phyloP scores from a whole-genome alignment of 2,113 vertebrate species.

The Phylloscopus trochilus region DNA sequence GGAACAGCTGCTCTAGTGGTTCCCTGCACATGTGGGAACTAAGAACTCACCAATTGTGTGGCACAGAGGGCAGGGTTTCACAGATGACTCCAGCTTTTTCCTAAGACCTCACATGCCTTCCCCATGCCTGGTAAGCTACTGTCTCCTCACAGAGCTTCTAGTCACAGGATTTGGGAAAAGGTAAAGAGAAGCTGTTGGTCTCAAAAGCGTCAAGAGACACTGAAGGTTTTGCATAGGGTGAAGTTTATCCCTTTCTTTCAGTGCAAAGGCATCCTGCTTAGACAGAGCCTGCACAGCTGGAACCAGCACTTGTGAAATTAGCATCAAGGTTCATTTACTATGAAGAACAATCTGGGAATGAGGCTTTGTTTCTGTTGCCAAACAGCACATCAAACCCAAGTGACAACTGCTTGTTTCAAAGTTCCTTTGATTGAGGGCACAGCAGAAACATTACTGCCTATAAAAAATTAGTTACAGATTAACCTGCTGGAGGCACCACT shows the following conservation, averaged over 20 bases:
- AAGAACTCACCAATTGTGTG: rapidly evolving
- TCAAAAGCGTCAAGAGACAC: background rate
- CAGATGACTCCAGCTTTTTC: background rate
- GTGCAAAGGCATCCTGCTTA: rapidly evolving
- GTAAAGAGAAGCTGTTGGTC: background rate
- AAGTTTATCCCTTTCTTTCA: background rate
- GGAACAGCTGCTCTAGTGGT: background rate
- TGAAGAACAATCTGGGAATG: background rate
- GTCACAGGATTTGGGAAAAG: background rate
- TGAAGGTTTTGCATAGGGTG: background rate
- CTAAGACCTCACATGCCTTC: background rate
- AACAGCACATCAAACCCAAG: background rate
- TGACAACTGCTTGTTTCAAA: background rate
- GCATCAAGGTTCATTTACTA: background rate
- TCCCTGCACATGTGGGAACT: background rate
- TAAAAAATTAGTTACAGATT: background rate
- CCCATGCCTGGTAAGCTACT: rapidly evolving
- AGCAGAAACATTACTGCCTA: background rate
- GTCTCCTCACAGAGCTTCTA: background rate
- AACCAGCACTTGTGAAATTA: background rate
- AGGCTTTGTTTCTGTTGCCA: background rate
- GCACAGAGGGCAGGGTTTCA: background rate
- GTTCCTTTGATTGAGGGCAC: background rate
- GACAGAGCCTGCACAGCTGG: background rate
- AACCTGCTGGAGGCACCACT: rapidly evolving